Base-by-base conservation (phyloP, 2,797 vertebrate species). In the Heterohyrax brucei region DNA sequence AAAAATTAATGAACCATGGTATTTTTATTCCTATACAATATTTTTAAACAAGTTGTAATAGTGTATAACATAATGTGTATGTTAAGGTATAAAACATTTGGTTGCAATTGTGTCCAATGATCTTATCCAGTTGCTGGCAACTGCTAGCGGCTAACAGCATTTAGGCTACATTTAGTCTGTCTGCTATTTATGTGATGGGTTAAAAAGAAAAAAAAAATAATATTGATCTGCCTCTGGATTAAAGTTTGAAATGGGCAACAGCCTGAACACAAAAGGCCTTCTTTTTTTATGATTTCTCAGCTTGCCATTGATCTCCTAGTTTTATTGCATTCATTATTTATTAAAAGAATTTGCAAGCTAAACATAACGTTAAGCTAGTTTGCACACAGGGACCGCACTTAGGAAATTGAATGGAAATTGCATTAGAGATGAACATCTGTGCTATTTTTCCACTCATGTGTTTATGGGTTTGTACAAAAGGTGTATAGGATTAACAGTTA, bases 371-470 rank as follows among this genome's bases (percentile, higher is more conserved):
- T 99, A 99, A 99, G 99, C 99, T 98, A 99, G 99, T 99, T 99
- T 99, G 99, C 99, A 99, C 99, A 98, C 98, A 98, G 99, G 98
- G 99, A 99, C 98, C 97, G 99, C 99, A 99, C 99, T 99, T 99
- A 99, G 99, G 99, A 99, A 99, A 99, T 99, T 99, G 99, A 98
- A 99, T 99, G 99, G 99, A 99, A 99, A 99, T 99, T 99, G 98
- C 99, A 99, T 99, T 99, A 99, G 99, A 98, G 98, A 99, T 98
- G 99, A 99, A 99, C 99, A 99, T 99, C 99, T 99, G 99, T 99
- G 99, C 99, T 98, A 98, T 99, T 99, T 99, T 99, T 99, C 99
- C 98, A 98, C 98, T 98, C 96, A 50, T 98, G 97, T 98, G 98
- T 98, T 98, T 98, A 98, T 98, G 98, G 98, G 98, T 98, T 98